phyloP scores from a whole-genome alignment of 2,113 vertebrate genomes.

The Eclectus roratus region DNA sequence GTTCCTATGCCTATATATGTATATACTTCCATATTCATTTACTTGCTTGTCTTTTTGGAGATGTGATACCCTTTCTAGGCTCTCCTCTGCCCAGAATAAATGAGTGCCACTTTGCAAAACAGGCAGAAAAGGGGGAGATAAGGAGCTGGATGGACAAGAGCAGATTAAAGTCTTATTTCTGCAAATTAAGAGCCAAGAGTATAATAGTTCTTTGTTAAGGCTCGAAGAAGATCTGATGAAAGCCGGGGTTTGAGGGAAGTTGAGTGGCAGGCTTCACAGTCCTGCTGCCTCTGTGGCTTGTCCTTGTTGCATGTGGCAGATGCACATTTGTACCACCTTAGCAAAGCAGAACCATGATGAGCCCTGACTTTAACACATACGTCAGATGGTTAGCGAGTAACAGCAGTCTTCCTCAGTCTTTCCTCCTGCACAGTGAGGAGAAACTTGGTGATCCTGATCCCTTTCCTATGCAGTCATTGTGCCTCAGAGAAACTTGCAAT shows the following conservation, averaged over 20 bases:
- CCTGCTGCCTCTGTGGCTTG: neutral
- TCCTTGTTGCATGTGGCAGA: neutral
- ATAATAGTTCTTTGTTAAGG: neutral
- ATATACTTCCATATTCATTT: neutral
- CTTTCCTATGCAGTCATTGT: neutral
- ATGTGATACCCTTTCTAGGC: neutral
- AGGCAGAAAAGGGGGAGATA: neutral
- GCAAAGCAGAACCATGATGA: neutral
- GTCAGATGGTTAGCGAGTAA: neutral
- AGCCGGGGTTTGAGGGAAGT: neutral
- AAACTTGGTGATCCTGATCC: neutral
- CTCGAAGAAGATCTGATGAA: neutral
- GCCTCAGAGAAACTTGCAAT: neutral
- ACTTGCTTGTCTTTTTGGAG: neutral
- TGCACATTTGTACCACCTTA: accelerated
- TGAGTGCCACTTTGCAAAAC: neutral
- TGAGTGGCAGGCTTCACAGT: neutral
- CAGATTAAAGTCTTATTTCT: neutral
- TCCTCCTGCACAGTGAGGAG: neutral
- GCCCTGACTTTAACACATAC: neutral
- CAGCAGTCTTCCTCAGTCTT: neutral
- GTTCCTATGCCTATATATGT: neutral
- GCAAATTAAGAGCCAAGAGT: neutral
- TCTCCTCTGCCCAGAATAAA: neutral
- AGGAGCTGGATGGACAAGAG: neutral